Percentiles rank a stretch among this genome's conserved stretches.
Evolutionary conservation across 2,113 vertebrate genomes (phyloP).

Genomic region (Hiodon alosoides): DNA sequence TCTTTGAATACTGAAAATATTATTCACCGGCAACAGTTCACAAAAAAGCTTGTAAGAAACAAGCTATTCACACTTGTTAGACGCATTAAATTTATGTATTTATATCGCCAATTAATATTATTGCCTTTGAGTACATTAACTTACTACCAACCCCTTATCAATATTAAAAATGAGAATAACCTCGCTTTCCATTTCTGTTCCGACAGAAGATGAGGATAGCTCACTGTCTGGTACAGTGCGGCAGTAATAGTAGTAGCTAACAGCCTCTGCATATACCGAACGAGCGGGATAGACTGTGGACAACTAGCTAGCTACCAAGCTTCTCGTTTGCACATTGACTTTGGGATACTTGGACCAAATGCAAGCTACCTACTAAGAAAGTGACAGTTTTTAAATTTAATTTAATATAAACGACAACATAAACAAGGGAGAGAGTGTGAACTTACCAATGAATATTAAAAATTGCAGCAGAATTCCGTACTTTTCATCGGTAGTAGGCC

Average conservation of each 20-base stretch:
- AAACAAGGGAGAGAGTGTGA: constrained; percentile 27
- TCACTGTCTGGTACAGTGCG: constrained; percentile 4
- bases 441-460: constrained; percentile 49
- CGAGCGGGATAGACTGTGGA: constrained; percentile 9
- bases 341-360: background rate
- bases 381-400: no score
- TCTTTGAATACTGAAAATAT: no score
- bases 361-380: background rate
- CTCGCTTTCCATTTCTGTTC: background rate
- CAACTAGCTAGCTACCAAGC: constrained; percentile 3
- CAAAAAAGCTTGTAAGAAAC: background rate
- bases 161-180: constrained; percentile 1
- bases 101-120: background rate
- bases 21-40: background rate
- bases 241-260: background rate
- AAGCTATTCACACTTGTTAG: constrained; percentile 7
- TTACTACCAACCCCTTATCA: background rate
- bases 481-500: constrained; percentile 59
- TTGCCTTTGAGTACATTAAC: no score
- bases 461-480: constrained; percentile 47
- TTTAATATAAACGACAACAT: background rate
- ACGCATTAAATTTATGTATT: background rate
- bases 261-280: background rate
- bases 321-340: background rate
- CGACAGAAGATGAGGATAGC: background rate